phyloP scores from a whole-genome alignment of 2,113 vertebrate genomes.

The Platycercus adscitus region DNA sequence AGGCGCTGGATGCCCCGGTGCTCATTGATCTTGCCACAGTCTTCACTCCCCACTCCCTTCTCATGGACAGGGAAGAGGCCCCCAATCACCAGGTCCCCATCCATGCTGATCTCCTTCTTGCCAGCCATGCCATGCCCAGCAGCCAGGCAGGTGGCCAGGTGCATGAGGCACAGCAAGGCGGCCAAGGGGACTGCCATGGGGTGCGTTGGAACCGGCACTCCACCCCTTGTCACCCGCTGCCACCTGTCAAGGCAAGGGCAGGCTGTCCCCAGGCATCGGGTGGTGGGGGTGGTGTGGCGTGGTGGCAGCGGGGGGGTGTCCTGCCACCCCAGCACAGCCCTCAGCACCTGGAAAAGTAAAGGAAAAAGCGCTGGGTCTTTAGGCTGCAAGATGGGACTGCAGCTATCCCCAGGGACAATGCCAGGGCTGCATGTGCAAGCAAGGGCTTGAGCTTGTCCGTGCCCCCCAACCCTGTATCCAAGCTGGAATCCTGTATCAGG shows the following conservation, averaged over 20 bases:
- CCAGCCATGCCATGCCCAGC: slow-evolving; percentile 49
- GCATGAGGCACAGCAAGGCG: slow-evolving; percentile 56
- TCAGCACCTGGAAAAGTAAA: background rate
- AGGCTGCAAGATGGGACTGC: rapidly evolving
- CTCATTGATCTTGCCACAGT: slow-evolving; percentile 94
- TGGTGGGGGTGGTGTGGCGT: background rate
- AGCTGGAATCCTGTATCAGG: too few species aligned
- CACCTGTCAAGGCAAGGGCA: background rate
- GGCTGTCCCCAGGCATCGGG: background rate
- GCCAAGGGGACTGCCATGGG: slow-evolving; percentile 46
- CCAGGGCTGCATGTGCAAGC: rapidly evolving
- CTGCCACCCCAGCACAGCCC: background rate
- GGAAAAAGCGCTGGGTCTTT: background rate
- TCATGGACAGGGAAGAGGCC: slow-evolving; percentile 95
- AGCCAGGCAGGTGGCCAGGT: slow-evolving; percentile 18
- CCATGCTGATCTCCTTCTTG: slow-evolving; percentile 90
- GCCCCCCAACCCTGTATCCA: background rate
- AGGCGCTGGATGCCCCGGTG: slow-evolving; percentile 96
- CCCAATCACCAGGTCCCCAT: slow-evolving; percentile 94
- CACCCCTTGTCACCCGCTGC: background rate
- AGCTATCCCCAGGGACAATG: background rate
- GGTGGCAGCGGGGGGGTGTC: background rate
- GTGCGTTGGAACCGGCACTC: rapidly evolving
- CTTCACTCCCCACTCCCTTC: slow-evolving; percentile 88
- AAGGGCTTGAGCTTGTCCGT: background rate